Evolutionary conservation across 2,888 invertebrate species (phyloP).

Genomic region (Xestia sexstrigata): DNA sequence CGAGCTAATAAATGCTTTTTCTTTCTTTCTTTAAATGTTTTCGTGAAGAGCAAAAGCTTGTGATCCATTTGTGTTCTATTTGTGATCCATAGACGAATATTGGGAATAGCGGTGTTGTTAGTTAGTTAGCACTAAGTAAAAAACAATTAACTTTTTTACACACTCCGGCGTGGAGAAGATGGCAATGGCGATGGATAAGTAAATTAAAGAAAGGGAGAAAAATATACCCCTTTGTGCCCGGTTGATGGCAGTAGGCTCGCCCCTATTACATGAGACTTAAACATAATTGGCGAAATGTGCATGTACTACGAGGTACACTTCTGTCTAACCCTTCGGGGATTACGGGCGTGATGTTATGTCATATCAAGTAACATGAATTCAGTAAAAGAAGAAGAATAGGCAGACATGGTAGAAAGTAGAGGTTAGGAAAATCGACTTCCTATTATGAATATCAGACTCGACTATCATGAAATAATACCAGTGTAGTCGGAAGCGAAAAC

Average conservation of each 20-base stretch:
- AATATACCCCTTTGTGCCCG: too few species aligned
- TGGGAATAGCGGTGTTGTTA: not conserved
- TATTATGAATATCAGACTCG: not conserved
- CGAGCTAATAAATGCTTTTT: too few species aligned
- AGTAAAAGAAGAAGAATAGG: not conserved
- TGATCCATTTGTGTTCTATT: too few species aligned
- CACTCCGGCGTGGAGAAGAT: too few species aligned
- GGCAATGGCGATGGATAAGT: not conserved
- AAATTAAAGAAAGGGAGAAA: not conserved
- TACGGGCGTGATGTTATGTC: too few species aligned
- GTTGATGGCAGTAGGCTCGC: too few species aligned
- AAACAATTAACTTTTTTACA: too few species aligned
- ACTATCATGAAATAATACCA: constrained; percentile 7
- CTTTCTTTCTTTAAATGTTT: not conserved
- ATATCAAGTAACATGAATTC: not conserved
- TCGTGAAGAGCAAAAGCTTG: not conserved
- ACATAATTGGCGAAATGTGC: too few species aligned
- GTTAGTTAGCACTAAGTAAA: too few species aligned
- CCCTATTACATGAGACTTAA: too few species aligned
- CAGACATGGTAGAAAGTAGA: not conserved
- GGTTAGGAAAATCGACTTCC: constrained; percentile 1
- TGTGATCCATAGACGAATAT: not conserved
- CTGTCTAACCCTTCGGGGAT: too few species aligned
- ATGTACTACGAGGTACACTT: too few species aligned
- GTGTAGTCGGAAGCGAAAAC: constrained; percentile 16